These are phyloP conservation scores for Urechis unicinctus DNA, from an alignment of 2,888 invertebrate species.

Conservation along the genomic window DNA sequence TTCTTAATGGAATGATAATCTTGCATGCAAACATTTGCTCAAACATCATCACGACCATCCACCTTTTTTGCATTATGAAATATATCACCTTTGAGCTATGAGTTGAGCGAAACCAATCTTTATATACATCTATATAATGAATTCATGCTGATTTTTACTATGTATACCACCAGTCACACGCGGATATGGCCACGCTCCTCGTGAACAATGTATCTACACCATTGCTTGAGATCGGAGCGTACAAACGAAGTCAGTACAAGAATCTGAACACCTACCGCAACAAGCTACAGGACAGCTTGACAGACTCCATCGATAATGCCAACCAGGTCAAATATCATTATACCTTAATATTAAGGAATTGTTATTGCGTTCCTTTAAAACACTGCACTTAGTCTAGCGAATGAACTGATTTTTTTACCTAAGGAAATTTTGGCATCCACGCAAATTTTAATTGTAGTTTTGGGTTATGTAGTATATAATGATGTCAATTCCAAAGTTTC, in stretches of 20 bases:
- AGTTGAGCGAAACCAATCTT: no score
- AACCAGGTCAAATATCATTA: constrained; percentile 13
- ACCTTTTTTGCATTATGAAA: no score
- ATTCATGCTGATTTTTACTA: no score
- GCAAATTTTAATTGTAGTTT: no score
- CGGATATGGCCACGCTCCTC: constrained; percentile 37
- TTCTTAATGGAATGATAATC: background rate
- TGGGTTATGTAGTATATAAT: no score
- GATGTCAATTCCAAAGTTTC: no score
- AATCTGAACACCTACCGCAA: constrained; percentile 37
- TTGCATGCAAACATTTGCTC: no score
- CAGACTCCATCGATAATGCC: constrained; percentile 20
- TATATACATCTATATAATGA: no score
- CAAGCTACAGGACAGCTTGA: constrained; percentile 29
- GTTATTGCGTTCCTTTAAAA: background rate
- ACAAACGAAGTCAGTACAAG: constrained; percentile 40
- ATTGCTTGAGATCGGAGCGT: constrained; percentile 34
- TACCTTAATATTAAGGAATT: background rate
- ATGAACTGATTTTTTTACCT: background rate
- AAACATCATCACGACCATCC: no score
- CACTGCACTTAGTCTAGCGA: no score
- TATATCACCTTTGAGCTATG: no score
- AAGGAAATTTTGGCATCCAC: background rate
- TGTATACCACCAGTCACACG: constrained; percentile 33
- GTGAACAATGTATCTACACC: constrained; percentile 42